These are phyloP conservation scores for Callinectes sapidus DNA, from an alignment of 2,888 invertebrate species.

Conservation along the genomic window DNA sequence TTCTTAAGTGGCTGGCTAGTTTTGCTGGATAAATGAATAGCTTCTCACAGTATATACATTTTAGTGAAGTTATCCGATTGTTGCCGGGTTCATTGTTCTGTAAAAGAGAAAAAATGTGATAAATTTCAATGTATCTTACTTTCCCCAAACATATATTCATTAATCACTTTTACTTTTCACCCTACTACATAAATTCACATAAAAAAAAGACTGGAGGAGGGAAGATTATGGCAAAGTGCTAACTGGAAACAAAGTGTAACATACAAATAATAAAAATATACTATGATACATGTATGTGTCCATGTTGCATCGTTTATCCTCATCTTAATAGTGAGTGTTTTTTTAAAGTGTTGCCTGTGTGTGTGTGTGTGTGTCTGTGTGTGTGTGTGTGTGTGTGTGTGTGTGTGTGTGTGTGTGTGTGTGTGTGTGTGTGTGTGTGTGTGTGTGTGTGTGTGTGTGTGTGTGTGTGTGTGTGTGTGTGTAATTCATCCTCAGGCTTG, in stretches of 20 bases:
- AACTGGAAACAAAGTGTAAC: background rate
- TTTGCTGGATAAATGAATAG: conserved; percentile 58
- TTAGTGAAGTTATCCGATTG: conserved; percentile 45
- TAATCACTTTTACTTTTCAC: background rate
- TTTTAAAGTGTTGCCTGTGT: no score
- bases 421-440: background rate
- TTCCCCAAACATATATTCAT: background rate
- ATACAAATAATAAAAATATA: no score
- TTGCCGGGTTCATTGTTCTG: conserved; percentile 44
- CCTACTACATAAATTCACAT: background rate
- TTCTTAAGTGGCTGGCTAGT: conserved; percentile 56
- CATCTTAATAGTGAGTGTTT: no score
- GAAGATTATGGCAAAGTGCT: background rate
- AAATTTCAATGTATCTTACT: background rate
- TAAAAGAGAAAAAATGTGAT: background rate
- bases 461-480: conserved; percentile 5
- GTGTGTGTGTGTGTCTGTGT: background rate
- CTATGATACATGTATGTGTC: background rate
- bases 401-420: conserved; percentile 5
- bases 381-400: conserved; percentile 1
- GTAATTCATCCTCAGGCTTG: background rate
- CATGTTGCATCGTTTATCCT: background rate
- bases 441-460: conserved; percentile 1
- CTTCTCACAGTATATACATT: conserved; percentile 56
- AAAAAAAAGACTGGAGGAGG: background rate